Evolutionary conservation across 2,113 vertebrate genomes (phyloP).

Genomic region (Physeter macrocephalus): DNA sequence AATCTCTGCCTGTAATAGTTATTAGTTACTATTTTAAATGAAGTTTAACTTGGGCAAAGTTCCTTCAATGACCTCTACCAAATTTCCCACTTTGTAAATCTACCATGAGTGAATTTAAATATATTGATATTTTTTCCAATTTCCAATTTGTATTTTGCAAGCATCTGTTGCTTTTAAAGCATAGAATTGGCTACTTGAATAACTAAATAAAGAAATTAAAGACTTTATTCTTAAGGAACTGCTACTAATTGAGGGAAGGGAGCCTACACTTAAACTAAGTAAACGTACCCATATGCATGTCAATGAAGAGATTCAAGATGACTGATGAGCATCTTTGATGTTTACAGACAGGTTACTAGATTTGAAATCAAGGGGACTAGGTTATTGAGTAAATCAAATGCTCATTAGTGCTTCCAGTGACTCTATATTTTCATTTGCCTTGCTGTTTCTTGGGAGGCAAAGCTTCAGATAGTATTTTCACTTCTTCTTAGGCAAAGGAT

Average conservation of each 20-base stretch:
- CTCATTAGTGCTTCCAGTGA: not conserved
- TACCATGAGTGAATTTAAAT: not conserved
- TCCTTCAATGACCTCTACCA: not conserved
- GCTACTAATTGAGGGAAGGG: not conserved
- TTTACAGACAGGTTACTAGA: not conserved
- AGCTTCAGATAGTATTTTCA: not conserved
- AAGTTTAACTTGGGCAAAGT: not conserved
- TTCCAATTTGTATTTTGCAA: not conserved
- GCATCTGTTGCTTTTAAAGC: constrained; percentile 5
- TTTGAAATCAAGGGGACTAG: not conserved
- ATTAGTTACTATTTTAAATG: not conserved
- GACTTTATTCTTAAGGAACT: not conserved
- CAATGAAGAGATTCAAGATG: not conserved
- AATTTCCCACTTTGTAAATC: not conserved
- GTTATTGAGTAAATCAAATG: not conserved
- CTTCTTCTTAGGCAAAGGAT: not conserved
- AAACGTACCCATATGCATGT: not conserved
- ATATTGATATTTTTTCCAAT: not conserved
- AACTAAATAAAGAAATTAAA: not conserved
- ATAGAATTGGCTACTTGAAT: not conserved
- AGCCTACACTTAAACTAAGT: not conserved
- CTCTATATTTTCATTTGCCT: not conserved
- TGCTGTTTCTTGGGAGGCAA: not conserved
- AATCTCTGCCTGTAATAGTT: not conserved
- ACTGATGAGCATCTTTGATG: not conserved